Evolutionary conservation across 2,888 invertebrate species (phyloP).

Genomic region (Coleophora flavipennella): DNA sequence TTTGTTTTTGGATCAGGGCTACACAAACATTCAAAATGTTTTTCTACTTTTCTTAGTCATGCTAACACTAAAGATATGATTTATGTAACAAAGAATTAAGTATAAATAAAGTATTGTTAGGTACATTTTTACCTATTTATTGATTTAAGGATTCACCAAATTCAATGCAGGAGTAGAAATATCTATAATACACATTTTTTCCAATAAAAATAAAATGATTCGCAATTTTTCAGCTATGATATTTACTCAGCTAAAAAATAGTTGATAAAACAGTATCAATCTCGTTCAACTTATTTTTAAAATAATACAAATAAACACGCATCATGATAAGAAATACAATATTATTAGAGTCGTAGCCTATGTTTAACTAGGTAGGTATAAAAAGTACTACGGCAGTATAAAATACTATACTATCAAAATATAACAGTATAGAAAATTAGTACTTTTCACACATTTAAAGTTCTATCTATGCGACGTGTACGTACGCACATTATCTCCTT

Average conservation of each 20-base stretch:
- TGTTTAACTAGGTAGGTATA: constrained; percentile 23
- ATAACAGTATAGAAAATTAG: constrained; percentile 5
- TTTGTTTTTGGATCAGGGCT: constrained; percentile 47
- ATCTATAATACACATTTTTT: too few relatives aligned
- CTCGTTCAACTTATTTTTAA: too few relatives aligned
- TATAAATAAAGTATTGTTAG: too few relatives aligned
- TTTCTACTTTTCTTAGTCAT: constrained; percentile 8
- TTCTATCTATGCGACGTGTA: too few relatives aligned
- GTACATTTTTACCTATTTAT: too few relatives aligned
- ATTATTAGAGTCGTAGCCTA: background rate
- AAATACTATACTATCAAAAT: constrained; percentile 30
- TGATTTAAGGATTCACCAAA: too few relatives aligned
- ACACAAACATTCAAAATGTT: constrained; percentile 22
- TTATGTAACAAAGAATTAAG: background rate
- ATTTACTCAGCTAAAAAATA: too few relatives aligned
- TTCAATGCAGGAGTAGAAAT: too few relatives aligned
- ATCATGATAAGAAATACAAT: constrained; percentile 3
- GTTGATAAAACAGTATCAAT: too few relatives aligned
- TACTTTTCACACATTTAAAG: constrained; percentile 1
- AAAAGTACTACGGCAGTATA: constrained; percentile 40
- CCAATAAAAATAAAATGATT: too few relatives aligned
- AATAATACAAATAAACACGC: constrained; percentile 1
- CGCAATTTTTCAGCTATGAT: too few relatives aligned
- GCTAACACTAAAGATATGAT: constrained; percentile 1
- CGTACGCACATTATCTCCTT: too few relatives aligned